A percentile compares a stretch with the other conserved stretches of the same genome.
phyloP scores from a whole-genome alignment of 2,888 invertebrate genomes.

The Rotaria socialis region DNA sequence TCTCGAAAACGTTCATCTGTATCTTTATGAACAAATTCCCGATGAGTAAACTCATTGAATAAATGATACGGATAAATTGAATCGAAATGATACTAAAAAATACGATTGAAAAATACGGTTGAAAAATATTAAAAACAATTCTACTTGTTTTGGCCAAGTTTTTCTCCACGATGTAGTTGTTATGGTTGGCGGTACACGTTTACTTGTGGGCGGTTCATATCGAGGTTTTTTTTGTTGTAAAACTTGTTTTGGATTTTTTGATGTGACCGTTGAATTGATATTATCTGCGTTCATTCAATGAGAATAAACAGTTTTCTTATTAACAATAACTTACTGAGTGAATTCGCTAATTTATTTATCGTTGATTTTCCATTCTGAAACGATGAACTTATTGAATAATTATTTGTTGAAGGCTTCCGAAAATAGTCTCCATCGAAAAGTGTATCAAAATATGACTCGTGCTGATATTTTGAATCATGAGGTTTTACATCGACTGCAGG shows the following conservation, averaged over 20 bases:
- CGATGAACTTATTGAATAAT: background rate
- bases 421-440: background rate
- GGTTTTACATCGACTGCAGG: too few relatives aligned
- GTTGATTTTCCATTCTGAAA: background rate
- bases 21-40: background rate
- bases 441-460: background rate
- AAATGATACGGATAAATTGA: background rate
- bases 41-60: background rate
- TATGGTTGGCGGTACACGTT: background rate
- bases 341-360: background rate
- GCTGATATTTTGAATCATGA: background rate
- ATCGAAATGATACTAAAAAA: background rate
- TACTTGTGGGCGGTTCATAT: constrained; percentile 4
- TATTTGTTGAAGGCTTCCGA: background rate
- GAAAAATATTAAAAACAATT: background rate
- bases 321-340: background rate
- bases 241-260: background rate
- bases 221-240: background rate
- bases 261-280: background rate
- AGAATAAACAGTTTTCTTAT: background rate
- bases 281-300: background rate
- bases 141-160: background rate
- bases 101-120: background rate
- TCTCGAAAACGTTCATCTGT: constrained; percentile 22
- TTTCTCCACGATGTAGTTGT: constrained; percentile 7